Percentiles rank a stretch among this genome's conserved stretches.
phyloP scores from a whole-genome alignment of 2,797 vertebrate genomes.

The Sebastes vulpes region DNA sequence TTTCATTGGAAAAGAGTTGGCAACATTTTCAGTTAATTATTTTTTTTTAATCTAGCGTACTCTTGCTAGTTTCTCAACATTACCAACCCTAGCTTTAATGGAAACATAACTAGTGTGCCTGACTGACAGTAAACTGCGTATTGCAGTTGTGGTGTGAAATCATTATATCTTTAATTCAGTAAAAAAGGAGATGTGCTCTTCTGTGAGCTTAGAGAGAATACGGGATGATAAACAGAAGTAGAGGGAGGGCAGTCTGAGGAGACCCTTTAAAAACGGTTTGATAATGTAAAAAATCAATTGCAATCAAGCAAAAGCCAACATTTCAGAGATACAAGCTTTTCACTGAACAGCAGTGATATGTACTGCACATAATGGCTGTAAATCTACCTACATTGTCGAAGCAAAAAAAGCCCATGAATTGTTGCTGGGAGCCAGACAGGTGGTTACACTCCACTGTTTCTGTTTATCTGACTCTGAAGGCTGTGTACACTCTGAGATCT shows the following conservation, averaged over 20 bases:
- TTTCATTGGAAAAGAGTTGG: too few relatives aligned
- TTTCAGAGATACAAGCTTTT: not conserved
- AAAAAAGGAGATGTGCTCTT: not conserved
- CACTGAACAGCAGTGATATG: not conserved
- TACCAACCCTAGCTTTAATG: not conserved
- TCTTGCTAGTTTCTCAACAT: not conserved
- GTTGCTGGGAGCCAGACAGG: conserved; percentile 6
- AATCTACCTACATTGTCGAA: not conserved
- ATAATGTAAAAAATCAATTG: not conserved
- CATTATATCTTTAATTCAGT: not conserved
- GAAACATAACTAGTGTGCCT: not conserved
- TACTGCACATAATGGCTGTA: not conserved
- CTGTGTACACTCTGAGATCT: conserved; percentile 28
- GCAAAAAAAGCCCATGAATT: not conserved
- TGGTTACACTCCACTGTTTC: conserved; percentile 27
- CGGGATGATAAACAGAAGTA: too few relatives aligned
- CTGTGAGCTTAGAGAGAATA: not conserved
- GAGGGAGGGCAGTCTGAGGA: not conserved
- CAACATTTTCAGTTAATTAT: too few relatives aligned
- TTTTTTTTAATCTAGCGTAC: too few relatives aligned
- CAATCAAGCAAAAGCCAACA: not conserved
- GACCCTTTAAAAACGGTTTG: not conserved
- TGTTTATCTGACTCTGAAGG: conserved; percentile 42
- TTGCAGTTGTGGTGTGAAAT: not conserved
- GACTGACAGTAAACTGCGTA: not conserved